phyloP scores from a whole-genome alignment of 2,888 invertebrate genomes.

The Andrena flavipes region DNA sequence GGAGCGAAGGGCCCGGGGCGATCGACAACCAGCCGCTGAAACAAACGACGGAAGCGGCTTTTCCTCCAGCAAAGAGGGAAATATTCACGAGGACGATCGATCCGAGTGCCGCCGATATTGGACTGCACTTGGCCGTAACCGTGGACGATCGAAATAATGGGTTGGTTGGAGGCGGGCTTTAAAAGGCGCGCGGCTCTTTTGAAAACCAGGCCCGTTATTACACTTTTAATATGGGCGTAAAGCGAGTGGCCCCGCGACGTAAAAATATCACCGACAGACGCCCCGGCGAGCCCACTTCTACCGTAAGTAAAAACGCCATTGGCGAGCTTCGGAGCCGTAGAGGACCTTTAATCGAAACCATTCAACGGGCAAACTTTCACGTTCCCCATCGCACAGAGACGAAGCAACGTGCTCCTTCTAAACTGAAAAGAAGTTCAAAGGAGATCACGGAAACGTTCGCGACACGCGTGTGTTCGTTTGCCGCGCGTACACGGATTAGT shows the following conservation, averaged over 20 bases:
- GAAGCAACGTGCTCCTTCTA: constrained; percentile 18
- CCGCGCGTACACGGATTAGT: constrained; percentile 1
- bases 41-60: constrained; percentile 37
- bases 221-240: constrained; percentile 61
- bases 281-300: not conserved
- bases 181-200: constrained; percentile 36
- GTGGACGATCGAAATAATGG: constrained; percentile 24
- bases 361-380: too few species aligned
- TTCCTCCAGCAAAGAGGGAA: constrained; percentile 8
- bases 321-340: too few species aligned
- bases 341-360: too few species aligned
- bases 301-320: not conserved
- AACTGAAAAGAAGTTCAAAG: constrained; percentile 68
- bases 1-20: constrained; percentile 29
- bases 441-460: constrained; percentile 60
- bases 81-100: constrained; percentile 42
- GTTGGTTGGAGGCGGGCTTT: constrained; percentile 3
- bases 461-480: constrained; percentile 15
- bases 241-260: constrained; percentile 20
- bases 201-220: constrained; percentile 56
- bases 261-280: constrained; percentile 31
- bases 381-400: too few species aligned
- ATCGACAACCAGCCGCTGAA: constrained; percentile 35
- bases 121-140: constrained; percentile 9
- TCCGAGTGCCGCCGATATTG: constrained; percentile 36